These are phyloP conservation scores for Poecilia gillii DNA, from an alignment of 2,797 vertebrate species.

Conservation along the genomic window DNA sequence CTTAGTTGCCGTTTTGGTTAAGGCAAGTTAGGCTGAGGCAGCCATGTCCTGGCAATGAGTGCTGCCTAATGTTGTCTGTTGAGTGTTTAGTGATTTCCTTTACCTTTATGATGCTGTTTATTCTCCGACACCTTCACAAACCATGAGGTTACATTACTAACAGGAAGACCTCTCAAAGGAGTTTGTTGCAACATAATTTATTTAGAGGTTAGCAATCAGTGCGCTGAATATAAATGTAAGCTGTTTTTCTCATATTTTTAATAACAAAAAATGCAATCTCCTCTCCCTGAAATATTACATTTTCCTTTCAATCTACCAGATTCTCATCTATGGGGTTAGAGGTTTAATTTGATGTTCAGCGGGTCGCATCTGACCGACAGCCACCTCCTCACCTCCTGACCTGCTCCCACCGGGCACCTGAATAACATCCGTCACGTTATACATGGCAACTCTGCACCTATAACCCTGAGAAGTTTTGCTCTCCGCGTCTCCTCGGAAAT, in stretches of 20 bases:
- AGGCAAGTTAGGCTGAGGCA: background rate
- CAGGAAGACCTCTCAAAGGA: background rate
- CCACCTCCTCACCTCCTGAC: slow-evolving; percentile 56
- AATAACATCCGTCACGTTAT: slow-evolving; percentile 69
- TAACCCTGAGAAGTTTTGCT: slow-evolving; percentile 38
- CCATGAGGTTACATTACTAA: background rate
- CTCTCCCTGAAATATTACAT: background rate
- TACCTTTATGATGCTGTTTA: background rate
- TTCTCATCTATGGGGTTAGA: background rate
- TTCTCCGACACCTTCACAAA: background rate
- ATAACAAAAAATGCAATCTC: background rate
- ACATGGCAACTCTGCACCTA: slow-evolving; percentile 49
- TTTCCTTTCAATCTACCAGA: background rate
- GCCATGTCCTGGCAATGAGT: background rate
- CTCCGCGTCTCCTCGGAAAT: slow-evolving; percentile 50
- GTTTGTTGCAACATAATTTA: background rate
- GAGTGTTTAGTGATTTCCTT: background rate
- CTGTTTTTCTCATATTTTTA: background rate
- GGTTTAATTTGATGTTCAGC: slow-evolving; percentile 19
- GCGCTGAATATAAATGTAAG: background rate
- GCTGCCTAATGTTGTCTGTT: too few species aligned
- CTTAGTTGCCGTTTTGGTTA: background rate
- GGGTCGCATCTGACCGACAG: slow-evolving; percentile 32
- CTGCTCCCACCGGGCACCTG: slow-evolving; percentile 48
- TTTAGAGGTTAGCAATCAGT: background rate